phyloP scores from a whole-genome alignment of 2,888 invertebrate genomes.

The Caenorhabditis imperialis region DNA sequence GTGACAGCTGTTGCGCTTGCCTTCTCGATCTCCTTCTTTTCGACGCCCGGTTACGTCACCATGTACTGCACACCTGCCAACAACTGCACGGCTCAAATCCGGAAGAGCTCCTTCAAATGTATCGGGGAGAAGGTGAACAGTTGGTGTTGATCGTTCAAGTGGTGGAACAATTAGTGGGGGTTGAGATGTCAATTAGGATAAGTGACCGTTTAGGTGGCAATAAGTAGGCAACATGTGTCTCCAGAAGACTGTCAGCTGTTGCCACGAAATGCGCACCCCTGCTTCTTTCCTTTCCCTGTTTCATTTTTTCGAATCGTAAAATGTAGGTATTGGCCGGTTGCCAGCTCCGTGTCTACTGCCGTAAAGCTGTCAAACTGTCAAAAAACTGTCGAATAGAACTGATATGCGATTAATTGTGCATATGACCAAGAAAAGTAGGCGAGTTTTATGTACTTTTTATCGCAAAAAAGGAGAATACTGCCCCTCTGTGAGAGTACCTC shows the following conservation, averaged over 20 bases:
- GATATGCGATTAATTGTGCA: slow-evolving; percentile 16
- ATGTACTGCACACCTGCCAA: slow-evolving; percentile 46
- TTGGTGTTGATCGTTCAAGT: slow-evolving; percentile 37
- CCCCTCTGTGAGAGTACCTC: no score
- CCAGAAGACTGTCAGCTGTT: slow-evolving; percentile 36
- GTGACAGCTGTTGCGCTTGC: slow-evolving; percentile 53
- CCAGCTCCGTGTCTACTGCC: slow-evolving; percentile 40
- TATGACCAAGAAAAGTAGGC: slow-evolving; percentile 29
- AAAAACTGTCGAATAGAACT: slow-evolving; percentile 12
- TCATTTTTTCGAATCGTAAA: slow-evolving; percentile 34
- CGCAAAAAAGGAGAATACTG: not conserved
- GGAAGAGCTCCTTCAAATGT: slow-evolving; percentile 7
- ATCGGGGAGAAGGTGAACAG: slow-evolving; percentile 35
- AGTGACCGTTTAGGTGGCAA: slow-evolving; percentile 49
- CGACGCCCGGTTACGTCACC: slow-evolving; percentile 42
- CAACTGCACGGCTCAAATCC: slow-evolving; percentile 29
- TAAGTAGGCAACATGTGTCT: slow-evolving; percentile 34
- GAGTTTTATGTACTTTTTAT: slow-evolving; percentile 41
- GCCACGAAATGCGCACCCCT: not conserved
- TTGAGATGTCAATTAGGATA: slow-evolving; percentile 47
- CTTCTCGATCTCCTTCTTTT: slow-evolving; percentile 23
- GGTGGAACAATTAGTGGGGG: slow-evolving; percentile 10
- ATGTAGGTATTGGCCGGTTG: slow-evolving; percentile 42
- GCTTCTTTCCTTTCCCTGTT: slow-evolving; percentile 9
- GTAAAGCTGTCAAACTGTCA: slow-evolving; percentile 53